Conservation (phyloP, 2,113 vertebrate species). For the Meriones unguiculatus region DNA sequence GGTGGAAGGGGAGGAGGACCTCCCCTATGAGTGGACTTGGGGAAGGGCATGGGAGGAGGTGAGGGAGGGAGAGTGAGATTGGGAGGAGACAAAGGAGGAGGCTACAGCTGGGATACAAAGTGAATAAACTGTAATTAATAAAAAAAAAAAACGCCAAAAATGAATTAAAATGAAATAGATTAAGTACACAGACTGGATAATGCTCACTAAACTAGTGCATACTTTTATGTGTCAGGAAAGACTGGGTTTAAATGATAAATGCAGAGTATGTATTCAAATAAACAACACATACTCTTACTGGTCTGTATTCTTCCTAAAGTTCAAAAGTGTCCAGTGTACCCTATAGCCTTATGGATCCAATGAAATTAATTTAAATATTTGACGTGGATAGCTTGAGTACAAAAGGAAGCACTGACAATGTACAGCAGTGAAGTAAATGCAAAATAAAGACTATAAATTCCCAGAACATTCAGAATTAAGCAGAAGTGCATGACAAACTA, state of each 20-base stretch:
- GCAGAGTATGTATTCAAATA: not conserved
- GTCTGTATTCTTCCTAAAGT: not conserved
- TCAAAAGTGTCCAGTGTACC: not conserved
- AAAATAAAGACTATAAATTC: not conserved
- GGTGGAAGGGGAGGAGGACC: no score
- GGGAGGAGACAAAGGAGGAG: no score
- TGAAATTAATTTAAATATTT: not conserved
- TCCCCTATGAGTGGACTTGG: no score
- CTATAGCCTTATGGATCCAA: not conserved
- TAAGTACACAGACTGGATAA: not conserved
- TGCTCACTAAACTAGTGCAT: not conserved
- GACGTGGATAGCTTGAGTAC: not conserved
- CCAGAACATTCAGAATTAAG: not conserved
- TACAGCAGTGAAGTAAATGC: not conserved
- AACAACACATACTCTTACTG: not conserved
- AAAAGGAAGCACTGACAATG: not conserved
- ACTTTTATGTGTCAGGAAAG: not conserved
- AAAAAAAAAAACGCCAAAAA: not conserved
- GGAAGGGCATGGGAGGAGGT: not conserved
- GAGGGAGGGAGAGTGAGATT: not conserved
- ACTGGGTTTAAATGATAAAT: slow-evolving; percentile 9
- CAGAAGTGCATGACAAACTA: not conserved
- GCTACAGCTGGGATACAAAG: no score
- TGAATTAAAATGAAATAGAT: not conserved
- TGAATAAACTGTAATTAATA: no score